These are phyloP conservation scores for Xenopus tropicalis DNA, from an alignment of 2,113 vertebrate genomes.

Conservation along the genomic window UCB_Xtro_10.0 CM004444.2:179051001-179051500, in stretches of 20 bases:
- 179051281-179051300: conserved; percentile 82
- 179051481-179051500: conserved; percentile 44
- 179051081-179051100: too few relatives aligned
- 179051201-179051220: conserved; percentile 18
- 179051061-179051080: too few relatives aligned
- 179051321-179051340: conserved; percentile 90
- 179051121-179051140: conserved; percentile 94
- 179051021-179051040: too few relatives aligned
- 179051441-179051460: conserved; percentile 54
- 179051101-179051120: conserved; percentile 76
- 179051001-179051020: too few relatives aligned
- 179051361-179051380: conserved; percentile 83
- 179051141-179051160: conserved; percentile 94
- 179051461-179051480: conserved; percentile 55
- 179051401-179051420: conserved; percentile 77
- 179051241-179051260: conserved; percentile 75
- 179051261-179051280: conserved; percentile 70
- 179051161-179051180: conserved; percentile 99
- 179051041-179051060: too few relatives aligned
- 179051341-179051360: conserved; percentile 93
- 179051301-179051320: conserved; percentile 75
- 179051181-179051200: conserved; percentile 81
- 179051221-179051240: conserved; percentile 26
- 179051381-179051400: conserved; percentile 99
- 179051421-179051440: conserved; percentile 74